Base-by-base conservation (phyloP, 2,113 vertebrate genomes). In the Brachyhypopomus occidentalis region DNA sequence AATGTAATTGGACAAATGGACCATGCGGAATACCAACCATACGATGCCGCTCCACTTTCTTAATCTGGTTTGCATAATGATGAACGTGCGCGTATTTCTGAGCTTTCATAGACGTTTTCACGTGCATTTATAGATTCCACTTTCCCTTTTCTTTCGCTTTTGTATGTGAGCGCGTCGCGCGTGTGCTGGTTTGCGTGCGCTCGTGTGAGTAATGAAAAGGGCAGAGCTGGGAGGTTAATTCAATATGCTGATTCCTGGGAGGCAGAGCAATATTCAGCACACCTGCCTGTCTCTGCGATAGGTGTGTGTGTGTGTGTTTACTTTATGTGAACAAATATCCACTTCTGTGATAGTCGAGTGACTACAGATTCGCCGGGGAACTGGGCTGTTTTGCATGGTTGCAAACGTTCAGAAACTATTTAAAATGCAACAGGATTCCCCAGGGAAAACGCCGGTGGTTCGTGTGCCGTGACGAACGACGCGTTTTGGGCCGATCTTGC, bases 141-240 rank as follows among this genome's bases (percentile, higher is more conserved):
- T 77, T 66, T 17, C 17, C 63, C 12, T 27, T 55, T 69, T 78
- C 20, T 48, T 56, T 78, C 64, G 55, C 64, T 69, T 55, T 27
- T 79, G 77, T 78, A 41, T 81, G 66, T 27, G 55, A 52, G 66
- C 19, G 64, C 62, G 36, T 38, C 58, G 72, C 64, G 60, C 52
- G 59, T 62, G 30, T 59, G 64, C 48, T n/a, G n/a, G n/a, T n/a
- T n/a, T n/a, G 22, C 60, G 55, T 59, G 36, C 16, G 48, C 62
- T 38, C 82, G 86, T 83, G 84, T 72, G 55, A 36, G 72, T 70
- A 59, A 83, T 78, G 77, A 84, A 73, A 64, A 66, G 82, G 85
- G 78, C 88, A 87, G 80, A 87, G 80, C 85, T 83, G 85, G 67
- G 82, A 88, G 78, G 81, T 86, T 88, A 87, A 89, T 89, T 88